A percentile compares a stretch with the other conserved stretches of the same genome.
phyloP scores from a whole-genome alignment of 2,888 invertebrate species.

The Nesidiocoris tenuis region DNA sequence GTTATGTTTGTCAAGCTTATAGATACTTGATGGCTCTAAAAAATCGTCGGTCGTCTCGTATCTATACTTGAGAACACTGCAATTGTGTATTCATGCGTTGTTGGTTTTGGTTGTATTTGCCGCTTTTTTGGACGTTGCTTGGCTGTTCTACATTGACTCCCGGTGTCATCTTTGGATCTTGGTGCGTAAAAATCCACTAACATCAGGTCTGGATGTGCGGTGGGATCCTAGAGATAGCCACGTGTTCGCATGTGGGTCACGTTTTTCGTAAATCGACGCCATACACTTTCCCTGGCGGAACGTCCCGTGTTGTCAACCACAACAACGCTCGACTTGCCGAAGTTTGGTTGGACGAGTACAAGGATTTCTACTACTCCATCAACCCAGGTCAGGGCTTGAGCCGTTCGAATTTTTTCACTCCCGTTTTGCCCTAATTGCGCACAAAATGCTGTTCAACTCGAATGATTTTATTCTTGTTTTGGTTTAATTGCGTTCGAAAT shows the following conservation, averaged over 20 bases:
- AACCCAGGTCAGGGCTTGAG: conserved; percentile 76
- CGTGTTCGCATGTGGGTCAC: conserved; percentile 94
- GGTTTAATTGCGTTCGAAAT: too few relatives aligned
- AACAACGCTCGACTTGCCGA: conserved; percentile 98
- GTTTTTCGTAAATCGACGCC: conserved; percentile 97
- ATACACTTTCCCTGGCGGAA: conserved; percentile 97
- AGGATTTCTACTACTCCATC: conserved; percentile 97
- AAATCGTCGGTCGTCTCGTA: too few relatives aligned
- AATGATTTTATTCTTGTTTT: too few relatives aligned
- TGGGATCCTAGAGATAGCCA: conserved; percentile 87
- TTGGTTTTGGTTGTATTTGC: not conserved
- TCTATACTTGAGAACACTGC: not conserved
- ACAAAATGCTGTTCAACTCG: too few relatives aligned
- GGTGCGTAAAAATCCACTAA: not conserved
- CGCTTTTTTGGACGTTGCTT: not conserved
- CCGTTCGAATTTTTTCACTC: not conserved
- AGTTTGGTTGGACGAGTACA: conserved; percentile 99
- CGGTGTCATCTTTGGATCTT: not conserved
- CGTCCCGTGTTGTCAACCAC: conserved; percentile 94
- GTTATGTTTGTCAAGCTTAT: too few relatives aligned
- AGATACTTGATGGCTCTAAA: not conserved
- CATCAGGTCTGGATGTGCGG: conserved; percentile 96
- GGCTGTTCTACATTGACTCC: not conserved
- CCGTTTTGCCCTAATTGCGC: too few relatives aligned
- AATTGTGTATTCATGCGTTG: not conserved